Evolutionary conservation across 2,113 vertebrate genomes (phyloP), one percentile per base, ranked within the genome.

Genomic region (Periophthalmodon schlosseri): DNA sequence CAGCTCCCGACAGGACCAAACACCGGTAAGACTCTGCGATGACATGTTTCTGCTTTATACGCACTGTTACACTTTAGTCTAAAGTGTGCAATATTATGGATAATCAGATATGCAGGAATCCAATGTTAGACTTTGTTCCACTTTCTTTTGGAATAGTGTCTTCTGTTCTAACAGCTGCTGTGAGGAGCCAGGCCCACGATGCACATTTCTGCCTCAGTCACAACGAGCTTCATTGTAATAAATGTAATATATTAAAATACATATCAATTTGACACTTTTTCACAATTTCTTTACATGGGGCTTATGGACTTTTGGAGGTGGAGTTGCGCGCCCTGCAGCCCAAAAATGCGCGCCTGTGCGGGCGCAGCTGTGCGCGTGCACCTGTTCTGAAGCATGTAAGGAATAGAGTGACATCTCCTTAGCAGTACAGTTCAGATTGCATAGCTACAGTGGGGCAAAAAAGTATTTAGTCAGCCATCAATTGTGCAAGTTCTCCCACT

Each of bases 281-380:
- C 10, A 1, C 0, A 9, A 34, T 44, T 34, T 3, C 13, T 49
- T 7, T 64, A 49, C 6, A 15, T 9, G 33, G 47, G 63, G 24
- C 28, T 12, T 11, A 9, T n/a, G 57, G 70, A 23, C 60, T 18
- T 64, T 50, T 11, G 5, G 50, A 2, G 1, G 13, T 1, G 56
- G 15, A 21, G n/a, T 15, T 71, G 54, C 63, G 54, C 68, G 73
- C 63, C 3, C 39, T 20, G 15, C 49, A 36, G 69, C 20, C 60
- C 39, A 70, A 18, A 60, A n/a, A 70, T 39, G 50, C 65, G 21
- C 87, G 88, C 89, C 87, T 92, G 89, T 68, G 67, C 79, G 21
- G 60, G 1, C 83, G 76, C 89, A 89, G 87, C 87, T 91, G 90
- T 73, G 33, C 1, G n/a, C n/a, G n/a, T n/a, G n/a, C n/a, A n/a